Evolutionary conservation across 2,113 vertebrate species (phyloP).

Genomic region (Brienomyrus longianalis): DNA sequence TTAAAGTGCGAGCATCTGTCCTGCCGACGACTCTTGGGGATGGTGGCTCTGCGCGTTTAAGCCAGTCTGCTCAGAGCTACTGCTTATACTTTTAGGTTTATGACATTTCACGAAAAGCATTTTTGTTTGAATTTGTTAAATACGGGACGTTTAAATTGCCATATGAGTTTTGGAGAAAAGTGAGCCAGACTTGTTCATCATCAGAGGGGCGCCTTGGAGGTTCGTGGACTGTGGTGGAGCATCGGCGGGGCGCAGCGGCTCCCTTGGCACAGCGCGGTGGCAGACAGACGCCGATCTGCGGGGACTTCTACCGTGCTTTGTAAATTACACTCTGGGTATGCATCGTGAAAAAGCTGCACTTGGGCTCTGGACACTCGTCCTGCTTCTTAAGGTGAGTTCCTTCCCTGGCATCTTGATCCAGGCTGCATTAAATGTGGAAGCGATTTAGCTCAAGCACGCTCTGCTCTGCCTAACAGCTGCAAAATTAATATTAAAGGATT

Average conservation of each 20-base stretch:
- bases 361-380: slow-evolving; percentile 46
- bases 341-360: slow-evolving; percentile 38
- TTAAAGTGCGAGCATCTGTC: neutral
- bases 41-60: neutral
- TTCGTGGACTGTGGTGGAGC: neutral
- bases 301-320: neutral
- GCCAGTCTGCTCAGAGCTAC: neutral
- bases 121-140: neutral
- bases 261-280: neutral
- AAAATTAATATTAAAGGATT: neutral
- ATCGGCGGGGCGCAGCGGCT: neutral
- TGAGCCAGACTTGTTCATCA: neutral
- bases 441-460: neutral
- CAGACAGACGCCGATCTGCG: neutral
- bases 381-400: slow-evolving; percentile 51
- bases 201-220: neutral
- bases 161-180: neutral
- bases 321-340: slow-evolving; percentile 25
- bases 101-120: neutral
- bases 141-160: neutral
- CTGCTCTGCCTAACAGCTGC: neutral
- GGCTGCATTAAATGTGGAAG: neutral
- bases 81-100: neutral
- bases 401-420: neutral
- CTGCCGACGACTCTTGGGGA: slow-evolving; percentile 28